Conservation (phyloP, 1,140 invertebrate species). For the Andrena cerasifolii region DNA sequence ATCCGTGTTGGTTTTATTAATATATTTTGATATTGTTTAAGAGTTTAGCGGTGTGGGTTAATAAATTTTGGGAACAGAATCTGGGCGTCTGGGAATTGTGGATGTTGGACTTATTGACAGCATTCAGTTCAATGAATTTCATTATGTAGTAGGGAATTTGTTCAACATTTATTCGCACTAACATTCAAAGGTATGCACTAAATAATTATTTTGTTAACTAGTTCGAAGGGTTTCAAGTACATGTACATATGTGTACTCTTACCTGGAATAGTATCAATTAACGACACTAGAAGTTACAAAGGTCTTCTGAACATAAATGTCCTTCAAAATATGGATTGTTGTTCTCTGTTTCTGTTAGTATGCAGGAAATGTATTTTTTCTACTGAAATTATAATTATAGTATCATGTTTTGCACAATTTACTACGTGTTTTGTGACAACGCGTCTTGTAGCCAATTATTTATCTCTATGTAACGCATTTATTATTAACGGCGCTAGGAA, state of each 20-base stretch:
- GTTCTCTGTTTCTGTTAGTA: background rate
- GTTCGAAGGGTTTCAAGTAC: background rate
- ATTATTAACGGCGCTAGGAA: constrained; percentile 1
- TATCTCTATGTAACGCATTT: constrained; percentile 13
- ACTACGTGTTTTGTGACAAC: constrained; percentile 21
- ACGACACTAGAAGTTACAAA: too few species aligned
- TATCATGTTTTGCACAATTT: background rate
- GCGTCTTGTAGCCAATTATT: background rate
- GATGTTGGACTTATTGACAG: too few species aligned
- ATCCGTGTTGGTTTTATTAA: background rate
- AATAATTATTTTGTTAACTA: background rate
- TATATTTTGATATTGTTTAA: constrained; percentile 2
- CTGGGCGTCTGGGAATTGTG: background rate
- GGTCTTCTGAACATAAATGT: background rate
- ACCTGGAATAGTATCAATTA: background rate
- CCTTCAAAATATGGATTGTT: background rate
- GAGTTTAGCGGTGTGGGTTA: background rate
- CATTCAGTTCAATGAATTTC: background rate
- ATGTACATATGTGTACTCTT: background rate
- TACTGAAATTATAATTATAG: background rate
- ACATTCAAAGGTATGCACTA: background rate
- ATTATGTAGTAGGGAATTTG: background rate
- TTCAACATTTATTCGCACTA: background rate
- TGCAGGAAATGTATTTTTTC: background rate
- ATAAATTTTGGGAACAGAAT: background rate